Percentiles rank a stretch among this genome's conserved stretches.
phyloP scores from a whole-genome alignment of 2,797 vertebrate species.

The Myripristis jacobus region DNA sequence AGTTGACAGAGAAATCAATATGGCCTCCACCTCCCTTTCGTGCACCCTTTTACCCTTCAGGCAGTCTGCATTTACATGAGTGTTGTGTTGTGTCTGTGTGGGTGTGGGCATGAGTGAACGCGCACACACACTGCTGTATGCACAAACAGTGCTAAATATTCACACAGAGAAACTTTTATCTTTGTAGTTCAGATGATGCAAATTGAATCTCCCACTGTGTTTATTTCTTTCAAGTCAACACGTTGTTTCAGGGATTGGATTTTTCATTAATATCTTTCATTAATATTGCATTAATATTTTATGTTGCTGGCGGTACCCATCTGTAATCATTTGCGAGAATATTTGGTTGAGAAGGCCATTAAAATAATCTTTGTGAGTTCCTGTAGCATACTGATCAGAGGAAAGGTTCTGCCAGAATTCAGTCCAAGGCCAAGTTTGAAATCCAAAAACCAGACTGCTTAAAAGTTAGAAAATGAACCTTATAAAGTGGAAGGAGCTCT shows the following conservation, averaged over 20 bases:
- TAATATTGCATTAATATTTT: constrained; percentile 47
- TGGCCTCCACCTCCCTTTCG: constrained; percentile 47
- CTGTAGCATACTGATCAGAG: constrained; percentile 20
- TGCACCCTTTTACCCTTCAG: constrained; percentile 47
- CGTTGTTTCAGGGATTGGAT: constrained; percentile 17
- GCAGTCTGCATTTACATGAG: constrained; percentile 12
- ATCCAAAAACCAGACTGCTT: no score
- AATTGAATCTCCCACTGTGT: constrained; percentile 37
- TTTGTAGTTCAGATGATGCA: constrained; percentile 26
- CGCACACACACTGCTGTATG: neutral
- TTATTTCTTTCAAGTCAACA: constrained; percentile 29
- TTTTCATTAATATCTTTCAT: constrained; percentile 36
- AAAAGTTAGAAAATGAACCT: no score
- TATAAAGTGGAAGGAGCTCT: no score
- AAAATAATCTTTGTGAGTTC: constrained; percentile 14
- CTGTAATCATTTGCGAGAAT: constrained; percentile 28
- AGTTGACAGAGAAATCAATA: constrained; percentile 72
- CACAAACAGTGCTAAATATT: constrained; percentile 34
- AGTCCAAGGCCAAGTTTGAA: neutral
- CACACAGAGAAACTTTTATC: constrained; percentile 22
- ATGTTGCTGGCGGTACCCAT: constrained; percentile 8
- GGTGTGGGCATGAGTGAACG: constrained; percentile 5
- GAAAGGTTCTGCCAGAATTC: neutral
- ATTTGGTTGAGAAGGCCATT: constrained; percentile 28
- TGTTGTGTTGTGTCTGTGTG: constrained; percentile 31